Evolutionary conservation across 2,113 vertebrate genomes (phyloP).

Genomic region (Bos indicus): DNA sequence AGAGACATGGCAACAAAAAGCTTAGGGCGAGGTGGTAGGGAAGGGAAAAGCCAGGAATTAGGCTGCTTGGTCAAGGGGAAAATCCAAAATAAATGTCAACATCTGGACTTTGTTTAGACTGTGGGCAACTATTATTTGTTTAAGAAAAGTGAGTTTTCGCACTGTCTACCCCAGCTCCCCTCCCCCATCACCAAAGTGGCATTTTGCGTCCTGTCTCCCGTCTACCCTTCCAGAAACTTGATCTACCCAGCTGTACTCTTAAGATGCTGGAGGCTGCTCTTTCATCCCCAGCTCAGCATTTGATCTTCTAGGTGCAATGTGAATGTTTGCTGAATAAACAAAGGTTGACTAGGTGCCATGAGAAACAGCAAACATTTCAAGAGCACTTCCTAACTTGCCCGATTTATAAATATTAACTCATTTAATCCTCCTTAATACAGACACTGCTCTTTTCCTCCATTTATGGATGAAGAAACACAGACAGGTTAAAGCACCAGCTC

Average conservation of each 20-base stretch:
- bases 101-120: neutral
- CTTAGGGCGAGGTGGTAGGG: neutral
- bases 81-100: neutral
- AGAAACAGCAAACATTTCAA: neutral
- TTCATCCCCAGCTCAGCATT: neutral
- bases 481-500: neutral
- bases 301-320: neutral
- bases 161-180: neutral
- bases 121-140: neutral
- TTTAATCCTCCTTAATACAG: neutral
- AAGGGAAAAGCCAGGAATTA: neutral
- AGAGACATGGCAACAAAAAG: neutral
- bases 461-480: neutral
- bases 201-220: neutral
- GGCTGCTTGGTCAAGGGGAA: neutral
- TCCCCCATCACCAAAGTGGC: neutral
- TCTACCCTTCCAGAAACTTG: neutral
- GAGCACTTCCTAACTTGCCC: neutral
- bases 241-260: neutral
- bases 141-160: neutral
- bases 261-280: neutral
- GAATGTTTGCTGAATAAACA: neutral
- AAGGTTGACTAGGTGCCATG: neutral
- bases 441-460: neutral
- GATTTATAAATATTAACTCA: neutral